phyloP scores from a whole-genome alignment of 92 coral and sea anemone genomes.

The Epizoanthus rinbou region DNA sequence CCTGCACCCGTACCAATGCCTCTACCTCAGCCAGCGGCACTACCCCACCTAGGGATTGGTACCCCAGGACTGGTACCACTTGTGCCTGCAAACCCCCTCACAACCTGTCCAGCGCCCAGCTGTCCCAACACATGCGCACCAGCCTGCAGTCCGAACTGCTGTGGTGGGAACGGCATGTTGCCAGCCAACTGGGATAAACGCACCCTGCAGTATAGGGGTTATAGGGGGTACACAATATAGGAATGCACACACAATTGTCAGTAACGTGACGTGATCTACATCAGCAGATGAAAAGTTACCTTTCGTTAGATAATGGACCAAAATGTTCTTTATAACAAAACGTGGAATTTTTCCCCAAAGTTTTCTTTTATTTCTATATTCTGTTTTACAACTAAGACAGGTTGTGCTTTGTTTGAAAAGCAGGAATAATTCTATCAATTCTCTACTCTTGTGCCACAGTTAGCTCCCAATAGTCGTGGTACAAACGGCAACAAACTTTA shows the following conservation, averaged over 20 bases:
- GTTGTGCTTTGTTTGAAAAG: neutral
- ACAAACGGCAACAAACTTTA: too few relatives aligned
- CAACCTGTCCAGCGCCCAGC: constrained; percentile 63
- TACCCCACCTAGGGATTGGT: constrained; percentile 5
- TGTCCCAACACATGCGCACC: constrained; percentile 97
- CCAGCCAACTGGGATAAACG: constrained; percentile 82
- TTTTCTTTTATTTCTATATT: neutral
- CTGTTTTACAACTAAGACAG: neutral
- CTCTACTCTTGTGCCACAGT: too few relatives aligned
- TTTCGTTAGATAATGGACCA: neutral
- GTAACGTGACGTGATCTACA: neutral
- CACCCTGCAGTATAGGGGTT: constrained; percentile 17
- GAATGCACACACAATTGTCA: too few relatives aligned
- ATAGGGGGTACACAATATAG: too few relatives aligned
- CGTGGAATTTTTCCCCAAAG: neutral
- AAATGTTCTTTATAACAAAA: neutral
- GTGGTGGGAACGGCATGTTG: constrained; percentile 54
- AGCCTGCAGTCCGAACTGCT: constrained; percentile 73
- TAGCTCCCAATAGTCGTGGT: too few relatives aligned
- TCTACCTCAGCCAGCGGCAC: constrained; percentile 45
- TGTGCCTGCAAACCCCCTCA: constrained; percentile 11
- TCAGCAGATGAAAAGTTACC: neutral
- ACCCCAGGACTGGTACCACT: constrained; percentile 42
- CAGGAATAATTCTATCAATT: too few relatives aligned
- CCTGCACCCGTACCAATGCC: constrained; percentile 46